Base-by-base conservation (phyloP, 1,140 invertebrate species). In the Orius laevigatus region DNA sequence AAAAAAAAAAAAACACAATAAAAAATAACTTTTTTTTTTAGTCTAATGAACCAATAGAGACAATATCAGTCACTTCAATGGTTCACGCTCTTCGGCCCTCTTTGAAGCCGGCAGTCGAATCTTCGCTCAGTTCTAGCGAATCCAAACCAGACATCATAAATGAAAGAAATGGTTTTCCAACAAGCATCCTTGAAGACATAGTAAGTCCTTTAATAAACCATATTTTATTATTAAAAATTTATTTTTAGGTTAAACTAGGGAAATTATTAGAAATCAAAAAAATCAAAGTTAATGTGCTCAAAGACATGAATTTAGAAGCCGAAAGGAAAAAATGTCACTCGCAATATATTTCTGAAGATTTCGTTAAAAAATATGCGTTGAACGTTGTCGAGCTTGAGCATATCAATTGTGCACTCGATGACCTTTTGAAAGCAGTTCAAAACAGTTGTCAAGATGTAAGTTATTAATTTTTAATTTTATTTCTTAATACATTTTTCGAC, bases 11-110 rank as follows among this genome's bases (percentile, higher is more conserved):
- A 25, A 25, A 4, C 8, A 25, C 8, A 25, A 25, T 25, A 8
- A 4, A 25, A 8, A 25, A 25, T 25, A 25, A 25, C 25, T 8
- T 25, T 25, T 12, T 12, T 11, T 46, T 48, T 3, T 34, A 53
- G 63, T 91, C 88, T 14, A 89, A 90, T 66, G 90, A 94, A 57
- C 75, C 79, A 35, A 80, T 85, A 32, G 90, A 95, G 63, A 93
- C 88, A 31, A 81, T 96, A 59, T 81, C 84, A 42, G 51, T 53
- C 6, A 41, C 49, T 36, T 53, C 51, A 15, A 53, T 53, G 51
- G 25, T 49, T 1, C 47, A 49, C 15, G 51, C 51, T 10, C 36
- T 53, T 4, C 36, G 51, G 25, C 51, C 47, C 9, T 12, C 44
- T 46, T 33, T 46, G 10, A 48, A 48, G 20, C 14, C 20, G 36